These are phyloP conservation scores for Mus musculus DNA, from an alignment of 2,113 vertebrate species.

Conservation along the genomic window GRCm39 chr13:48509001-48509500, in stretches of 20 bases:
- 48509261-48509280: conserved; percentile 56
- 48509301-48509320: conserved; percentile 18
- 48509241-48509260: conserved; percentile 44
- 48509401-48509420: not conserved
- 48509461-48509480: too few species aligned
- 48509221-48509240: conserved; percentile 41
- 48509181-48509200: not conserved
- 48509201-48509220: conserved; percentile 39
- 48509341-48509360: not conserved
- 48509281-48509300: not conserved
- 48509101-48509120: not conserved
- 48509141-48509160: not conserved
- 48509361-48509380: not conserved
- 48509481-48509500: not conserved
- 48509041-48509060: not conserved
- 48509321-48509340: conserved; percentile 33
- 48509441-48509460: not conserved
- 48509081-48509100: not conserved
- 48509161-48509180: conserved; percentile 41
- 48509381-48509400: too few species aligned
- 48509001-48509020: not conserved
- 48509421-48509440: not conserved
- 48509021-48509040: not conserved
- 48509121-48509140: not conserved
- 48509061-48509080: not conserved